phyloP scores from a whole-genome alignment of 2,113 vertebrate genomes.

The Holacanthus passer region DNA sequence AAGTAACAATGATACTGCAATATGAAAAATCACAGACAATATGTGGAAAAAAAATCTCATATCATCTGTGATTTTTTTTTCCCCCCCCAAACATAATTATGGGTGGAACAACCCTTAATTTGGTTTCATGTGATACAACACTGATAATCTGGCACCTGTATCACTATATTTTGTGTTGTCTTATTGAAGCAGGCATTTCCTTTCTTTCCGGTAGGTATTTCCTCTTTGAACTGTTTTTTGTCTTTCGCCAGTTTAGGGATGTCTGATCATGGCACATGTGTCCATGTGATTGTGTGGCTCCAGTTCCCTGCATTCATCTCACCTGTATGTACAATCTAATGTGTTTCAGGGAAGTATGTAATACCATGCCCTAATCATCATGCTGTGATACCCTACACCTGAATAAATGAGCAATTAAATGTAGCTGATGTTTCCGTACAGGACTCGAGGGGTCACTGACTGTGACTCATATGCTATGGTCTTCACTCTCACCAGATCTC shows the following conservation, averaged over 20 bases:
- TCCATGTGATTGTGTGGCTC: background rate
- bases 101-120: background rate
- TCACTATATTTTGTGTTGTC: background rate
- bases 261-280: constrained; percentile 2
- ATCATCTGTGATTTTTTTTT: background rate
- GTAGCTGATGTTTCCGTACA: background rate
- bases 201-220: background rate
- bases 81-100: background rate
- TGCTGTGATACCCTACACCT: background rate
- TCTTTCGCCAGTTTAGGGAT: background rate
- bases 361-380: background rate
- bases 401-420: background rate
- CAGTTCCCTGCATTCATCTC: background rate
- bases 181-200: background rate
- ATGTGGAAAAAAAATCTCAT: no score
- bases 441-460: background rate
- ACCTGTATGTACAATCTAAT: background rate
- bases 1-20: background rate
- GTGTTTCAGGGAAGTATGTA: no score
- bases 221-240: background rate
- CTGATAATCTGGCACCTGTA: background rate
- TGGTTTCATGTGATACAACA: background rate
- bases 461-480: background rate
- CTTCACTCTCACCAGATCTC: background rate
- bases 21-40: background rate